Conservation (phyloP, 2,113 vertebrate genomes). For the Pelusios castaneus region DNA sequence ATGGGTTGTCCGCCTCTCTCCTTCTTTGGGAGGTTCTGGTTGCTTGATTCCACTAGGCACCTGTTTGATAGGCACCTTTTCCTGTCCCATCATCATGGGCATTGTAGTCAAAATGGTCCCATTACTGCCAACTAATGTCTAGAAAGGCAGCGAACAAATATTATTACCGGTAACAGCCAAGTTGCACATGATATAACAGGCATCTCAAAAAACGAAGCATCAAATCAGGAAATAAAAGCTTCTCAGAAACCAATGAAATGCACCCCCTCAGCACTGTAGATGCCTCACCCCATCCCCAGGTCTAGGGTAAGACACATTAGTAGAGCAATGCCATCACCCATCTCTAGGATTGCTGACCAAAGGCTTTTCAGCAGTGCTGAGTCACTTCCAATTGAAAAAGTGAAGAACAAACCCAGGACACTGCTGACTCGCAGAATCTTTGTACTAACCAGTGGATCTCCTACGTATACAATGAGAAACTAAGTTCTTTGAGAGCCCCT, state of each 20-base stretch:
- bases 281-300: background rate
- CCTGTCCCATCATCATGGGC: constrained; percentile 94
- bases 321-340: background rate
- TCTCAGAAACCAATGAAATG: background rate
- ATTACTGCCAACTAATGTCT: constrained; percentile 94
- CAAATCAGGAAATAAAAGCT: background rate
- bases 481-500: background rate
- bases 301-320: background rate
- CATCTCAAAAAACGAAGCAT: background rate
- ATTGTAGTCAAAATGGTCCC: constrained; percentile 94
- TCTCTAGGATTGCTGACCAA: background rate
- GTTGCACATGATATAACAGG: background rate
- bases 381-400: background rate
- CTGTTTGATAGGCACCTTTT: constrained; percentile 97
- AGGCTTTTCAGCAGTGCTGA: background rate
- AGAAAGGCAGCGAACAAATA: background rate
- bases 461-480: background rate
- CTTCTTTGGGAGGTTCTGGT: constrained; percentile 90
- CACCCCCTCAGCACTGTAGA: background rate
- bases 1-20: constrained; percentile 95
- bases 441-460: background rate
- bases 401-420: background rate
- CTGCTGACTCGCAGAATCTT: background rate
- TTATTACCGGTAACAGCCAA: background rate
- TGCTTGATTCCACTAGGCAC: constrained; percentile 80